Base-by-base conservation (phyloP, 2,888 invertebrate genomes). In the Fissipunctia ypsillon region DNA sequence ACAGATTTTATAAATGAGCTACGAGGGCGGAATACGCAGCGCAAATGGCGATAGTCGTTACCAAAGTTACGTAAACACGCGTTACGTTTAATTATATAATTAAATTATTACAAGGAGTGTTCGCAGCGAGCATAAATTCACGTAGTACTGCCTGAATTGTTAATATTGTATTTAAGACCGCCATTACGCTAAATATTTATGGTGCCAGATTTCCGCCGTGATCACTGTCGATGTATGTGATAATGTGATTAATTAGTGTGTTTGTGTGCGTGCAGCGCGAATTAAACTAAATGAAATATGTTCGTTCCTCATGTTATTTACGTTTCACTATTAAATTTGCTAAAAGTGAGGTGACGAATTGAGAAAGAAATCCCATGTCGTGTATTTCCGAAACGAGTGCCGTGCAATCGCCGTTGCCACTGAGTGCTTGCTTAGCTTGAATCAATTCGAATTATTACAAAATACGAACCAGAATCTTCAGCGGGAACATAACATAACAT, bases 11-110 rank as follows among this genome's bases (percentile, higher is more conserved):
- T 79, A 85, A 85, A 85, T 81, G 85, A 87, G 85, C 73, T 83
- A 85, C 85, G 85, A 83, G 85, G 87, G 77, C 64, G 68, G 85
- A 80, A 85, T 84, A 81, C 84, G 75, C 66, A 69, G 76, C 84
- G 66, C 76, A 83, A 83, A 87, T 81, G 76, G 84, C 74, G 84
- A 71, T 85, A 77, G 84, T 85, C 87, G 73, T 87, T 85, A 84
- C 84, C 61, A 60, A 76, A 81, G 83, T 86, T 80, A 74, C 77
- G 74, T 68, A 77, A 80, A 85, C 84, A 78, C 85, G 84, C 85
- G 81, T 85, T 79, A 87, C 80, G 84, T 85, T 87, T 87, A 85
- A 87, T 87, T 86, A 86, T 69, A 73, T 83, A 78, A 83, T 81
- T 81, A 81, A 85, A 86, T 87, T 87, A 85, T 86, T 78, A 81